phyloP scores from a whole-genome alignment of 1,140 invertebrate species.

The Fopius arisanus region DNA sequence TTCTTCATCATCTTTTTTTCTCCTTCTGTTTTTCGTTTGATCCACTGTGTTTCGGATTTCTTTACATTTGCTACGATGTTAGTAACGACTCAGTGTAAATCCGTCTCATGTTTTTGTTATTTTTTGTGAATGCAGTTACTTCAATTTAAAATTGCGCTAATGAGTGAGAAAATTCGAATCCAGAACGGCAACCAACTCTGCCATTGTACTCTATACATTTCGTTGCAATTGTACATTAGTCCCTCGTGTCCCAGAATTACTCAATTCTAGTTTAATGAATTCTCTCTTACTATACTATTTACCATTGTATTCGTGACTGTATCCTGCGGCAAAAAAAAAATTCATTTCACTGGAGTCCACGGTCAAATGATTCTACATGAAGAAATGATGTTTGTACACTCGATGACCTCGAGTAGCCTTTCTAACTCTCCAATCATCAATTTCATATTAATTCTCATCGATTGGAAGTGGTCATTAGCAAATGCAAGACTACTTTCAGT shows the following conservation, averaged over 20 bases:
- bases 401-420: neutral
- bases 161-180: constrained; percentile 10
- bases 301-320: constrained; percentile 24
- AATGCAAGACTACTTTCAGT: neutral
- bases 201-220: constrained; percentile 25
- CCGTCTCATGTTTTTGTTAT: neutral
- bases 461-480: neutral
- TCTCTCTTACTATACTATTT: constrained; percentile 16
- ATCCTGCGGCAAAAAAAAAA: constrained; percentile 21
- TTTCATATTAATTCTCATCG: neutral
- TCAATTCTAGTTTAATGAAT: constrained; percentile 29
- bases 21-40: neutral
- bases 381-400: constrained; percentile 1
- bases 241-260: constrained; percentile 18
- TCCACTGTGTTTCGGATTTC: neutral
- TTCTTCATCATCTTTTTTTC: neutral
- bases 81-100: neutral
- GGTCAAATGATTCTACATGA: neutral
- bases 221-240: constrained; percentile 7
- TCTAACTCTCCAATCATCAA: constrained; percentile 1
- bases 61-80: neutral
- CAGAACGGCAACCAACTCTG: neutral
- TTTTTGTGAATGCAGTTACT: neutral
- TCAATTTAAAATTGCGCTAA: neutral
- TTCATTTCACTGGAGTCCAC: constrained; percentile 7